Evolutionary conservation across 1,140 invertebrate species (phyloP).

Genomic region (Leptinotarsa defecta): DNA sequence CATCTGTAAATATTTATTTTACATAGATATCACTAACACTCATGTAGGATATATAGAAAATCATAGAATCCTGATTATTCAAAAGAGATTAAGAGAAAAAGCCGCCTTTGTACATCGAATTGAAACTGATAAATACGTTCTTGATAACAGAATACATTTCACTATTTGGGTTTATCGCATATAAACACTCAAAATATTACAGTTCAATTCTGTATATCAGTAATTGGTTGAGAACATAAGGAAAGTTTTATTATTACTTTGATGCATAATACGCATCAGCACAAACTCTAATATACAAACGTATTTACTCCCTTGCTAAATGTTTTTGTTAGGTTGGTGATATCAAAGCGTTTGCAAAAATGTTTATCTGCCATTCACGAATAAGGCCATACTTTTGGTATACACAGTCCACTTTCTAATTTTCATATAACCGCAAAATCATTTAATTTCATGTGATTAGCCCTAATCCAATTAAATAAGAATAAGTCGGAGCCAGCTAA

Average conservation of each 20-base stretch:
- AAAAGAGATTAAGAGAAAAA: slow-evolving; percentile 22
- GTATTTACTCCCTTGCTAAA: too few relatives aligned
- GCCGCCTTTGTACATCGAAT: slow-evolving; percentile 17
- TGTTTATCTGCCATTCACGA: too few relatives aligned
- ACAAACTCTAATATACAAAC: too few relatives aligned
- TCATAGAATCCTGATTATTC: slow-evolving; percentile 14
- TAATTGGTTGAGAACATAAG: not conserved
- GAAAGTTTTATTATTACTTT: too few relatives aligned
- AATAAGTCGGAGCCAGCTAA: not conserved
- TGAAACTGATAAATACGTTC: slow-evolving; percentile 14
- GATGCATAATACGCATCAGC: too few relatives aligned
- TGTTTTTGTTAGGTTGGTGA: too few relatives aligned
- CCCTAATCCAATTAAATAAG: slow-evolving; percentile 1
- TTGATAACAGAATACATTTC: slow-evolving; percentile 17
- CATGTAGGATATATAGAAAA: slow-evolving; percentile 11
- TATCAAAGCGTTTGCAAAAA: too few relatives aligned
- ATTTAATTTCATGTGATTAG: not conserved
- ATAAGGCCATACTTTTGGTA: too few relatives aligned
- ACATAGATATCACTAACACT: not conserved
- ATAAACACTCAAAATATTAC: not conserved
- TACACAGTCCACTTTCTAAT: too few relatives aligned
- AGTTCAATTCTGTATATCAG: not conserved
- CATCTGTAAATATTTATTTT: slow-evolving; percentile 15
- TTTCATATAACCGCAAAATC: not conserved
- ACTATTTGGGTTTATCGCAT: slow-evolving; percentile 5